A percentile compares a stretch with the other conserved stretches of the same genome.
Conservation (phyloP, 23 tunicate genomes). For the Halocynthia roretzi region DNA sequence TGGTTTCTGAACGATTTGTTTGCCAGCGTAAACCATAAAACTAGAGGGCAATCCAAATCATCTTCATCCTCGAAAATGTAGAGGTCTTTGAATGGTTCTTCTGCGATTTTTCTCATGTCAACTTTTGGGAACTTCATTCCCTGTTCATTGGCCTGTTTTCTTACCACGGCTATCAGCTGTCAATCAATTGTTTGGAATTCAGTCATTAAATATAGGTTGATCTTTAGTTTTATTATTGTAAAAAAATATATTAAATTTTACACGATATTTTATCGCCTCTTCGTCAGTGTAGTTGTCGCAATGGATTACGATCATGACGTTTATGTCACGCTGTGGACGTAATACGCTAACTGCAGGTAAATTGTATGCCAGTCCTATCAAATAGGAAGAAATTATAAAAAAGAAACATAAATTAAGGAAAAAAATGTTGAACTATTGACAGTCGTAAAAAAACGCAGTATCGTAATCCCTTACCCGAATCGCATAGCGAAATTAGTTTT, state of each 20-base stretch:
- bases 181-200: not conserved
- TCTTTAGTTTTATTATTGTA: not conserved
- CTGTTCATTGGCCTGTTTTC: slow-evolving; percentile 14
- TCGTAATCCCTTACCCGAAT: not conserved
- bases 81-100: slow-evolving; percentile 17
- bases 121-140: slow-evolving; percentile 25
- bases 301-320: slow-evolving; percentile 13
- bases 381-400: too few species aligned
- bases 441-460: too few species aligned
- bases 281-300: slow-evolving; percentile 14
- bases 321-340: slow-evolving; percentile 12
- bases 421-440: too few species aligned
- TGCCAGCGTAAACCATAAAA: slow-evolving; percentile 21
- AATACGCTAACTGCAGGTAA: slow-evolving; percentile 13
- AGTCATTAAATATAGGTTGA: not conserved
- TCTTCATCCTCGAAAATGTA: slow-evolving; percentile 22
- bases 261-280: not conserved
- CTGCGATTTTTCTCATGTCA: slow-evolving; percentile 19
- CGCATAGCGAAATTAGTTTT: slow-evolving; percentile 2
- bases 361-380: not conserved
- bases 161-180: slow-evolving; percentile 15
- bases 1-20: slow-evolving; percentile 7
- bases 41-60: slow-evolving; percentile 19
- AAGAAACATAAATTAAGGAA: too few species aligned
- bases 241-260: not conserved